phyloP scores from a whole-genome alignment of 2,113 vertebrate species.

The Myotis yumanensis region DNA sequence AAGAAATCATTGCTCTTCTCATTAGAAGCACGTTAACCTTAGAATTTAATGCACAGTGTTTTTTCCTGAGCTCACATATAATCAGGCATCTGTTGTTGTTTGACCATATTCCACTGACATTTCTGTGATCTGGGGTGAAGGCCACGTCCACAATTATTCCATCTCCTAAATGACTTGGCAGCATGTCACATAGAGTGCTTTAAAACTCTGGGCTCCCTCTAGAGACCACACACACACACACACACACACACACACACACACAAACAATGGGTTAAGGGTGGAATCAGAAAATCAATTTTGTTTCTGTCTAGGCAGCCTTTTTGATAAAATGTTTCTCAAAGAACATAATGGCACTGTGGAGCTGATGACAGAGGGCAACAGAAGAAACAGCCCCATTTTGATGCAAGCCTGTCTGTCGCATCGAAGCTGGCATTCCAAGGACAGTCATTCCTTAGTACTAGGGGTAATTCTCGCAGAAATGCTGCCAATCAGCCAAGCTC shows the following conservation, averaged over 20 bases:
- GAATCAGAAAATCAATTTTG: slow-evolving; percentile 64
- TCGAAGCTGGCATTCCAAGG: not conserved
- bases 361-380: slow-evolving; percentile 35
- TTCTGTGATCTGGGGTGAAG: slow-evolving; percentile 51
- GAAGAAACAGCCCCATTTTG: not conserved
- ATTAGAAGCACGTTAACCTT: not conserved
- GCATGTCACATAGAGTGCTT: slow-evolving; percentile 16
- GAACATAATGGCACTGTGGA: slow-evolving; percentile 42
- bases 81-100: slow-evolving; percentile 38
- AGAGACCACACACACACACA: slow-evolving; percentile 45
- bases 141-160: slow-evolving; percentile 56
- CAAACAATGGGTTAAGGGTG: slow-evolving; percentile 41
- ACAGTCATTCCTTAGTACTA: not conserved
- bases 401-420: not conserved
- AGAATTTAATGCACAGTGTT: not conserved
- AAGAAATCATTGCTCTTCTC: not conserved
- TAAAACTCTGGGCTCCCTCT: slow-evolving; percentile 29
- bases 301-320: slow-evolving; percentile 40
- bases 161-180: slow-evolving; percentile 49
- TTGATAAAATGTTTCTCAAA: slow-evolving; percentile 47
- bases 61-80: not conserved
- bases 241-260: slow-evolving; percentile 54
- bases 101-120: slow-evolving; percentile 13
- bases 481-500: not conserved
- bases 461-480: not conserved